Evolutionary conservation across 2,797 vertebrate species (phyloP).

Genomic region (Masticophis lateralis): DNA sequence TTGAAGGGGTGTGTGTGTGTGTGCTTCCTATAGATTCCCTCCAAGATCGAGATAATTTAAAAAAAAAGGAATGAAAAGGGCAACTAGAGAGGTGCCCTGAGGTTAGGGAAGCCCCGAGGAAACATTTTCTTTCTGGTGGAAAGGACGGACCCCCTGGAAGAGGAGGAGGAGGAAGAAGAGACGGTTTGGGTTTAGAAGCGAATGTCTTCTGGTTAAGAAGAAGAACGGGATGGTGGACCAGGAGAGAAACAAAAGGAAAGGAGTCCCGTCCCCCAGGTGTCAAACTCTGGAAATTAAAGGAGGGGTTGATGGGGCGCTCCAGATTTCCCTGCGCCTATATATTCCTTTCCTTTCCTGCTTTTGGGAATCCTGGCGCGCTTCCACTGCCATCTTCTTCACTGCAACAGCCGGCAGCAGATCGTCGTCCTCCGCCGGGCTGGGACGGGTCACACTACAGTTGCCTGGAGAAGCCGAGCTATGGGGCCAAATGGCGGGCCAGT

Average conservation of each 20-base stretch:
- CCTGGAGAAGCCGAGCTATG: not conserved
- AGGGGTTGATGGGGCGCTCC: constrained; percentile 53
- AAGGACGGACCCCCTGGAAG: constrained; percentile 55
- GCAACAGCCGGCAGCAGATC: not conserved
- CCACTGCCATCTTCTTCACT: constrained; percentile 27
- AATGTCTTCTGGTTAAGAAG: constrained; percentile 58
- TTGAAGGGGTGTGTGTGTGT: constrained; percentile 13
- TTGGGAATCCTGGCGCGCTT: not conserved
- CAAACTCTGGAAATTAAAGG: constrained; percentile 63
- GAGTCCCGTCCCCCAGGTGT: constrained; percentile 14
- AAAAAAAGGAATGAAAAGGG: not conserved
- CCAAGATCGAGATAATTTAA: constrained; percentile 17
- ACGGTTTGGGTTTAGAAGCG: constrained; percentile 62
- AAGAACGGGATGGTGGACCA: constrained; percentile 4
- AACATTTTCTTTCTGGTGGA: constrained; percentile 39
- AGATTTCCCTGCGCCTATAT: constrained; percentile 47
- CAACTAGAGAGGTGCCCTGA: not conserved
- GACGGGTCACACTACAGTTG: not conserved
- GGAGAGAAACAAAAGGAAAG: not conserved
- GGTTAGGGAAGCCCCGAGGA: constrained; percentile 37
- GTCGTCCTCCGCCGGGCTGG: constrained; percentile 16
- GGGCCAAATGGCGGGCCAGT: not conserved
- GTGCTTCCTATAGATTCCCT: constrained; percentile 48
- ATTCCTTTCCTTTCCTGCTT: constrained; percentile 50
- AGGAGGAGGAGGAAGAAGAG: constrained; percentile 43